Evolutionary conservation across 2,797 vertebrate genomes (phyloP).

Genomic region (Ctenochaetus hawaiiensis): DNA sequence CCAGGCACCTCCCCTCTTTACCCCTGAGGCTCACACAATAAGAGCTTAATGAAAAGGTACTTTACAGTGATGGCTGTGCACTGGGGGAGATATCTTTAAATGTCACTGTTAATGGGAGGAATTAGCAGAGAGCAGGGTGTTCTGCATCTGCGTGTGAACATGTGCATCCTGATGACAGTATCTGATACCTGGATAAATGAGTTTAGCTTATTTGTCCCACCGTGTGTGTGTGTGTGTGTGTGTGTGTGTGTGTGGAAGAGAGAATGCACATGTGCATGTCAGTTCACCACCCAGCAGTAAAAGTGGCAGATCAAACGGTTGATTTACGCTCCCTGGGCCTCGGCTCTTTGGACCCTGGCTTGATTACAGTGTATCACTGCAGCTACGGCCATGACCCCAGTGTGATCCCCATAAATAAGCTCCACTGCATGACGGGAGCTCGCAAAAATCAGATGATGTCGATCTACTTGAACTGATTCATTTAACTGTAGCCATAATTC

Average conservation of each 20-base stretch:
- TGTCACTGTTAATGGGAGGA: conserved; percentile 78
- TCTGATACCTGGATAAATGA: conserved; percentile 52
- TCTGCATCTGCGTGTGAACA: conserved; percentile 51
- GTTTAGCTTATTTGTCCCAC: conserved; percentile 38
- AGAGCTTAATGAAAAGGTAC: conserved; percentile 82
- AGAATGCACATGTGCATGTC: conserved; percentile 12
- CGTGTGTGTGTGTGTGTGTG: conserved; percentile 10
- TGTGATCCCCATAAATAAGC: conserved; percentile 76
- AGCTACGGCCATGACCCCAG: conserved; percentile 69
- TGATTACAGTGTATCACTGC: conserved; percentile 75
- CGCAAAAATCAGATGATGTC: conserved; percentile 69
- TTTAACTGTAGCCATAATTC: conserved; percentile 73
- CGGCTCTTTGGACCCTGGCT: conserved; percentile 48
- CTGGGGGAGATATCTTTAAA: conserved; percentile 77
- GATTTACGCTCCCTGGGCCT: conserved; percentile 65
- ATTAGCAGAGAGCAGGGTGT: conserved; percentile 64
- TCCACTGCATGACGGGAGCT: conserved; percentile 63
- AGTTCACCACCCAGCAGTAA: conserved; percentile 32
- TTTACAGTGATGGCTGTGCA: conserved; percentile 70
- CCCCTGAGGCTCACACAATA: conserved; percentile 74
- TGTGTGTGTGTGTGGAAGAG: conserved; percentile 2
- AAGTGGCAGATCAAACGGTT: conserved; percentile 40
- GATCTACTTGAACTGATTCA: conserved; percentile 70
- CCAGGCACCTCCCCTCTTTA: conserved; percentile 46
- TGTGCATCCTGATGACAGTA: conserved; percentile 52